These are phyloP conservation scores for Heliconius nattereri DNA, from an alignment of 1,140 invertebrate genomes.

Conservation along the genomic window DNA sequence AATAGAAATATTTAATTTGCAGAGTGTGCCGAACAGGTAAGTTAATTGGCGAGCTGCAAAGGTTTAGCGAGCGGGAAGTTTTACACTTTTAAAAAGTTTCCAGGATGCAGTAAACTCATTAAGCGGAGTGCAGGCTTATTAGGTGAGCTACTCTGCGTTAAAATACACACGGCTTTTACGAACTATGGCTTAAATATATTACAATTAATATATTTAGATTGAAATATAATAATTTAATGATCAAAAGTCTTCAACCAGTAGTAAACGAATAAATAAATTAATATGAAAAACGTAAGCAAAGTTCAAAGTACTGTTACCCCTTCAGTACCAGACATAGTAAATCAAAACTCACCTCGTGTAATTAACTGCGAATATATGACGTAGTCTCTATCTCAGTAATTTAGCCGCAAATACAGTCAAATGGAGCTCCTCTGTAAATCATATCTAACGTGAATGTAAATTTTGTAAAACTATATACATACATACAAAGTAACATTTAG, in stretches of 20 bases:
- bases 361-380: slow-evolving; percentile 14
- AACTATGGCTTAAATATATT: background rate
- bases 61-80: slow-evolving; percentile 56
- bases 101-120: slow-evolving; percentile 73
- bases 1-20: slow-evolving; percentile 54
- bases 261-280: background rate
- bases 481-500: background rate
- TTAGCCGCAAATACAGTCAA: slow-evolving; percentile 14
- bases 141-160: slow-evolving; percentile 44
- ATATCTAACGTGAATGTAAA: slow-evolving; percentile 4
- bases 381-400: slow-evolving; percentile 14
- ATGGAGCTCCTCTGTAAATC: slow-evolving; percentile 1
- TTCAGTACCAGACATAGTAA: slow-evolving; percentile 7
- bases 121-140: slow-evolving; percentile 68
- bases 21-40: slow-evolving; percentile 48
- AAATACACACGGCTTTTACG: slow-evolving; percentile 3
- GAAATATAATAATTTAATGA: background rate
- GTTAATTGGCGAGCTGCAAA: slow-evolving; percentile 57
- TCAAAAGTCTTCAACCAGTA: background rate
- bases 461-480: background rate
- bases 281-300: background rate
- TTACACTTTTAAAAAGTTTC: slow-evolving; percentile 69
- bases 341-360: slow-evolving; percentile 10
- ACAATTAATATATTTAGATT: background rate
- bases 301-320: background rate